Conservation (phyloP, 2,113 vertebrate species). For the Pangasianodon hypophthalmus region DNA sequence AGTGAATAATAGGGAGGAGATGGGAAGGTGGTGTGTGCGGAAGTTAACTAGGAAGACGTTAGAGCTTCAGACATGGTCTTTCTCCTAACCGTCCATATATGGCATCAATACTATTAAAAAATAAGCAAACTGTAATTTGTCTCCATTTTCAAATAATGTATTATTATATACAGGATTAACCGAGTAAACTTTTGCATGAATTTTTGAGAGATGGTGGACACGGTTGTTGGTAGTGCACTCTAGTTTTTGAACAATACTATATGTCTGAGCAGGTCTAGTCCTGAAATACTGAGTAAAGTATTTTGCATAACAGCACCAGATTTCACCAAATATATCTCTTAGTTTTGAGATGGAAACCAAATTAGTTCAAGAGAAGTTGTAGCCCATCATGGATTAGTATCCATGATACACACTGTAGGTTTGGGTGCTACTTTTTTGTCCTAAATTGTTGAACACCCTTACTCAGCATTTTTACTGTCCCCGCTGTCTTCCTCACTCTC, state of each 20-base stretch:
- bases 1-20: background rate
- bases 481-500: conserved; percentile 48
- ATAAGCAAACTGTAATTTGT: background rate
- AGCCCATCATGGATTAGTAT: background rate
- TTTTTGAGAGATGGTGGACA: background rate
- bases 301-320: background rate
- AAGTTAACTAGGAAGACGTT: background rate
- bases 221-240: background rate
- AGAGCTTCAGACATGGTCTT: background rate
- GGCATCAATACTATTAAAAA: background rate
- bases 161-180: background rate
- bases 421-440: background rate
- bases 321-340: background rate
- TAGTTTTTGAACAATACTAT: background rate
- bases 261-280: background rate
- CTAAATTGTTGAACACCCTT: conserved; percentile 48
- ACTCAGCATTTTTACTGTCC: conserved; percentile 56
- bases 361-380: background rate
- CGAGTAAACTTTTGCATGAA: background rate
- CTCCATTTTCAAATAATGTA: background rate
- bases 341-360: background rate
- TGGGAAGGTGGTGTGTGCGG: background rate
- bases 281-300: background rate
- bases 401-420: background rate
- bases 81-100: background rate